phyloP scores from a whole-genome alignment of 2,113 vertebrate genomes.

The Cariama cristata region DNA sequence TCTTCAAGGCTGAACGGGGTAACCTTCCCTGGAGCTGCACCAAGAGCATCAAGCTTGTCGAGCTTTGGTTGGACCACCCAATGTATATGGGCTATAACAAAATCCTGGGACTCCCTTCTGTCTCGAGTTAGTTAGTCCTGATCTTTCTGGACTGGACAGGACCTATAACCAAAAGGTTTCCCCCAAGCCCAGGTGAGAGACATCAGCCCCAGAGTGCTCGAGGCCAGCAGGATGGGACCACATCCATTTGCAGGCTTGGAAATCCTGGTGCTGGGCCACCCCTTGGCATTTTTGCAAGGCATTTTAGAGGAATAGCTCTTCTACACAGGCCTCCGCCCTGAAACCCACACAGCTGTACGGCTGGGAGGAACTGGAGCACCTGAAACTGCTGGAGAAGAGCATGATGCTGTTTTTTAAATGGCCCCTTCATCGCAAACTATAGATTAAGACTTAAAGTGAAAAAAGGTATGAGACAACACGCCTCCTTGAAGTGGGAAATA shows the following conservation, averaged over 20 bases:
- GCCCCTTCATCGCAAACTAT: accelerated
- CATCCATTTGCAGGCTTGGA: neutral
- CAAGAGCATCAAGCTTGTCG: neutral
- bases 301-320: neutral
- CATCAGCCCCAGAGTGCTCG: accelerated
- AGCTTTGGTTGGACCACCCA: neutral
- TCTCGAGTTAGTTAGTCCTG: neutral
- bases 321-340: accelerated
- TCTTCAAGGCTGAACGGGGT: neutral
- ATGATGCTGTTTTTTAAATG: neutral
- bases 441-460: neutral
- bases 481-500: neutral
- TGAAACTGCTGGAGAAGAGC: neutral
- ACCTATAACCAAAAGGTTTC: neutral
- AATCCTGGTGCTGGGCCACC: neutral
- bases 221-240: neutral
- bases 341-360: neutral
- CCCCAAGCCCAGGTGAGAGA: neutral
- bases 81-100: accelerated
- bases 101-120: neutral
- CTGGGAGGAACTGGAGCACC: neutral
- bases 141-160: neutral
- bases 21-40: neutral
- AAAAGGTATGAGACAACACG: accelerated
- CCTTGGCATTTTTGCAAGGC: neutral